Percentiles rank a stretch among this genome's conserved stretches.
Evolutionary conservation across 2,797 vertebrate species (phyloP).

Genomic region (Arvicola amphibius): DNA sequence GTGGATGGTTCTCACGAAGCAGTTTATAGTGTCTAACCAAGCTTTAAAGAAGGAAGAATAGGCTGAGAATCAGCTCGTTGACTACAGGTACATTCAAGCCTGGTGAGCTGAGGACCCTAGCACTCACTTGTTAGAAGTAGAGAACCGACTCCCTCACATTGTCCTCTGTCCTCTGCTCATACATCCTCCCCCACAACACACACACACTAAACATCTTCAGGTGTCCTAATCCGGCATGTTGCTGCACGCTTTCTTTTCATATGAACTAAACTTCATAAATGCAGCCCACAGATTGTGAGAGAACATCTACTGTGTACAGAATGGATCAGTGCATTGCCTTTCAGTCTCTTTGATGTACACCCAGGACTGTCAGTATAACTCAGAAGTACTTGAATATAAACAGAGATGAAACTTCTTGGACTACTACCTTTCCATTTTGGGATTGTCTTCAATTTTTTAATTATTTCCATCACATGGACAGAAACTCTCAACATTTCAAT

Average conservation of each 20-base stretch:
- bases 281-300: neutral
- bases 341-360: slow-evolving; percentile 17
- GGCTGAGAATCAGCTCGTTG: neutral
- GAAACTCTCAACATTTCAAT: slow-evolving; percentile 63
- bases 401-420: neutral
- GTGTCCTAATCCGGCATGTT: slow-evolving; percentile 3
- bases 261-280: slow-evolving; percentile 29
- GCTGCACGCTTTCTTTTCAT: neutral
- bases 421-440: slow-evolving; percentile 42
- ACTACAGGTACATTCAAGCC: neutral
- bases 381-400: slow-evolving; percentile 47
- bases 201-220: neutral
- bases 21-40: slow-evolving; percentile 4
- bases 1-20: neutral
- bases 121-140: neutral
- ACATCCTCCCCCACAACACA: neutral
- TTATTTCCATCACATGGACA: slow-evolving; percentile 65
- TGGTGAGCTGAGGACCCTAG: neutral
- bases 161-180: neutral
- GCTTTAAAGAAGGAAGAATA: neutral
- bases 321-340: neutral
- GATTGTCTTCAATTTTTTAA: slow-evolving; percentile 59
- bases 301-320: slow-evolving; percentile 5
- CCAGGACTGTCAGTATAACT: slow-evolving; percentile 16
- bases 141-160: neutral